These are phyloP conservation scores for Peromyscus aztecus DNA, from an alignment of 2,797 vertebrate genomes.

Conservation along the genomic window DNA sequence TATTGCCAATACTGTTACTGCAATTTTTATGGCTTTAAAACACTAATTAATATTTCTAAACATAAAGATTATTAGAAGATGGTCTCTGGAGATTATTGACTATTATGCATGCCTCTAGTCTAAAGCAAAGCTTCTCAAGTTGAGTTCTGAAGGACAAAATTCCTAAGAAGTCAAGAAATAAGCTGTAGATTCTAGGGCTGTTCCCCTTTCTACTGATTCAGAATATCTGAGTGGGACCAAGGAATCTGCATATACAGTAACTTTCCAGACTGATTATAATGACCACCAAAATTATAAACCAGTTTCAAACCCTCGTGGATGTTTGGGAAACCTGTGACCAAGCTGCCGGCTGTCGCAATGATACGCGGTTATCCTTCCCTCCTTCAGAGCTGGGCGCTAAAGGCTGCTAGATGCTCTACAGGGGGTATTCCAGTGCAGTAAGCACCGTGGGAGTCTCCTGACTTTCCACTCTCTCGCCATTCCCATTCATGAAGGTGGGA, in stretches of 20 bases:
- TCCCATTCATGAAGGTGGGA: background rate
- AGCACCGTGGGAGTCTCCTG: background rate
- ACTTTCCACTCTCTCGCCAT: background rate
- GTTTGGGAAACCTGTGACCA: background rate
- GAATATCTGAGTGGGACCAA: background rate
- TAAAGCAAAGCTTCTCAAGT: background rate
- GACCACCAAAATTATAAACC: conserved; percentile 16
- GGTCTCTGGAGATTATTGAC: background rate
- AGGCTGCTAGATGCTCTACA: background rate
- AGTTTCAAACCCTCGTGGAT: background rate
- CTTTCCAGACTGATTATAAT: background rate
- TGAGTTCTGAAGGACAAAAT: conserved; percentile 17
- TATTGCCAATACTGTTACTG: background rate
- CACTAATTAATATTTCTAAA: background rate
- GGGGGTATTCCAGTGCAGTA: background rate
- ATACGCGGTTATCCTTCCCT: background rate
- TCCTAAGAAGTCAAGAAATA: background rate
- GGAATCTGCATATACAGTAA: background rate
- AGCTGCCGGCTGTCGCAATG: background rate
- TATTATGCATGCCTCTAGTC: background rate
- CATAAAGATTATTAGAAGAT: background rate
- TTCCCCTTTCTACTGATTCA: background rate
- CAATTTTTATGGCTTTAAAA: conserved; percentile 6
- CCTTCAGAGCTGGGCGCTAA: background rate
- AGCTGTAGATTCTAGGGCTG: background rate